Evolutionary conservation across 2,888 invertebrate species (phyloP), one percentile per base, ranked within the genome.

Genomic region (Phragmatobia fuliginosa): DNA sequence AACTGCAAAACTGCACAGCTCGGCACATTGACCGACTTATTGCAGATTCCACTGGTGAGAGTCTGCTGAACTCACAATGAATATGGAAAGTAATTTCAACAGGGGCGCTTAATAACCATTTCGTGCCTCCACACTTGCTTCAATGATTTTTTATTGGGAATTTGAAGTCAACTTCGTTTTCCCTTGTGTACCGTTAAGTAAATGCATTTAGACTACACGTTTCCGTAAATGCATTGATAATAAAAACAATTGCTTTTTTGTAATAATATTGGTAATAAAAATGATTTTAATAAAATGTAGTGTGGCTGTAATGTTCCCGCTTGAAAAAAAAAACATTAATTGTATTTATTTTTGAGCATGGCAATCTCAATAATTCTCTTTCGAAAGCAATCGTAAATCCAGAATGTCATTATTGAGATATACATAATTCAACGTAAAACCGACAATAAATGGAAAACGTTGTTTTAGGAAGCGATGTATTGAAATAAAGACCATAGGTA

Each of bases 31-130:
- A 91, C 93, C 91, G 83, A 90, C 83, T 84, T 78, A 76, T 82
- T 31, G 18, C 84, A 81, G 79, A 85, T 84, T 83, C 87, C 88
- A 76, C 80, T 79, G 86, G 92, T 86, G 91, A 92, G 92, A 92
- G 91, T 90, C 85, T 83, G 81, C 45, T 56, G 83, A 87, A 88
- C 84, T 84, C 85, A 85, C 90, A 87, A 90, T 90, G 90, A 91
- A 91, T 89, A 90, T 91, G 91, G 90, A 90, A 92, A 92, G 91
- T 87, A 86, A 89, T 87, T 83, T 87, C 81, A 81, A 78, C 84
- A 83, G 84, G 85, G 84, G 82, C 83, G 85, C 84, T 88, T 87
- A 85, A 86, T 84, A 85, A 83, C 80, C 83, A 78, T 87, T 85
- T 83, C 82, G 75, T 75, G 77, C 80, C 83, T 83, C 79, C 82